phyloP scores from a whole-genome alignment of 1,140 invertebrate species.

The Nasonia longicornis region DNA sequence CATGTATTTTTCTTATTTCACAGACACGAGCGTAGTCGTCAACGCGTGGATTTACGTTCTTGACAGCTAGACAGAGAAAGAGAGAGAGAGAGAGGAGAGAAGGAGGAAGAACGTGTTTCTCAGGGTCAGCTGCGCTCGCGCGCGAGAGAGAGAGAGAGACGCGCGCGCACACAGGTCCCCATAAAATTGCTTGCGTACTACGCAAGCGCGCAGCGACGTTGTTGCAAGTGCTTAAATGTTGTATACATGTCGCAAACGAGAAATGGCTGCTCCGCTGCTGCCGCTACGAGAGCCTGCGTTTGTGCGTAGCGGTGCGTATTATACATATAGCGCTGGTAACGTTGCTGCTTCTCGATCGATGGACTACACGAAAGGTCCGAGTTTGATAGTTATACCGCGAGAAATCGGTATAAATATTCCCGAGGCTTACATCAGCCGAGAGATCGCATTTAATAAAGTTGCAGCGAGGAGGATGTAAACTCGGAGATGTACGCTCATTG shows the following conservation, averaged over 20 bases:
- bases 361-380: not conserved
- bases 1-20: slow-evolving; percentile 30
- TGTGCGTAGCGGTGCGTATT: not conserved
- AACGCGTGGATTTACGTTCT: slow-evolving; percentile 56
- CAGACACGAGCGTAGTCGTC: slow-evolving; percentile 47
- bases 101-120: slow-evolving; percentile 54
- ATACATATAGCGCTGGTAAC: not conserved
- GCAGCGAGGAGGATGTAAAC: not conserved
- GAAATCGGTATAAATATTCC: not conserved
- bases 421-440: not conserved
- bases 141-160: slow-evolving; percentile 45
- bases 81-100: slow-evolving; percentile 39
- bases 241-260: slow-evolving; percentile 13
- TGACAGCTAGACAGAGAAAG: slow-evolving; percentile 53
- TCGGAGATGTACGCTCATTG: not conserved
- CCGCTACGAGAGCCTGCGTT: not conserved
- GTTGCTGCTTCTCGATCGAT: not conserved
- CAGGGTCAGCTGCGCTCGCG: slow-evolving; percentile 48
- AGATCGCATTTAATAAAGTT: not conserved
- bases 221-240: slow-evolving; percentile 25
- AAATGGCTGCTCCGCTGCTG: not conserved
- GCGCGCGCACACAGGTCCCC: slow-evolving; percentile 44
- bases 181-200: slow-evolving; percentile 52
- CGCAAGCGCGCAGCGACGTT: slow-evolving; percentile 36
- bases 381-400: not conserved